Conservation (phyloP, 2,797 vertebrate species). For the Odontamblyopus lacepedii region DNA sequence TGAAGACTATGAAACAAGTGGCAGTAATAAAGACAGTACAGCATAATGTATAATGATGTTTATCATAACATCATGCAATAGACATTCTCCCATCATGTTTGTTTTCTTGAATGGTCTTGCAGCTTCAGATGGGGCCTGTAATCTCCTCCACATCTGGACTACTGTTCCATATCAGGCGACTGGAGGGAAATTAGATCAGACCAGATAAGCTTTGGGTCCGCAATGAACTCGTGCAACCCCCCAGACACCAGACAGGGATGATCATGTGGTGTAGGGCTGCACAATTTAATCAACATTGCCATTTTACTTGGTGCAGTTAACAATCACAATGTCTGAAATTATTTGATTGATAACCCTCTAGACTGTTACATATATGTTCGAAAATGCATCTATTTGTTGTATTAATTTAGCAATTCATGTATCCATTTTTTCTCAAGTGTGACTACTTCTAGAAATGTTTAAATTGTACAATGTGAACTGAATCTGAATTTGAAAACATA, state of each 20-base stretch:
- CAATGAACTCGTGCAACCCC: constrained; percentile 36
- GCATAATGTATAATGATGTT: not conserved
- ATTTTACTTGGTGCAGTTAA: no score
- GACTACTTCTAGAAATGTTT: not conserved
- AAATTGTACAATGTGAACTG: not conserved
- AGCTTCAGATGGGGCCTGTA: constrained; percentile 36
- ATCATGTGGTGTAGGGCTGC: constrained; percentile 1
- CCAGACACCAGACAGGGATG: constrained; percentile 13
- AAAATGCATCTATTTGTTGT: no score
- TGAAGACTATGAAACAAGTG: not conserved
- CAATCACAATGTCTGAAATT: no score
- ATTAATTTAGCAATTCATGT: no score
- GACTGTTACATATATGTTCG: no score
- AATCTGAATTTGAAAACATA: not conserved
- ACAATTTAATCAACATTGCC: not conserved
- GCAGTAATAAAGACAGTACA: not conserved
- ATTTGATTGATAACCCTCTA: no score
- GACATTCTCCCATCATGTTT: constrained; percentile 29
- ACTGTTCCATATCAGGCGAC: constrained; percentile 62
- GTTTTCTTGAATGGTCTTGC: constrained; percentile 52
- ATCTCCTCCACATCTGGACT: constrained; percentile 68
- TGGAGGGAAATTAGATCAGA: constrained; percentile 62
- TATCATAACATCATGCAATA: not conserved
- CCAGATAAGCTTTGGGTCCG: constrained; percentile 45
- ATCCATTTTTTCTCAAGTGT: not conserved